Percentiles rank a stretch among this genome's conserved stretches.
Conservation (phyloP, 2,888 invertebrate genomes). For the Drosophila kokeensis region DNA sequence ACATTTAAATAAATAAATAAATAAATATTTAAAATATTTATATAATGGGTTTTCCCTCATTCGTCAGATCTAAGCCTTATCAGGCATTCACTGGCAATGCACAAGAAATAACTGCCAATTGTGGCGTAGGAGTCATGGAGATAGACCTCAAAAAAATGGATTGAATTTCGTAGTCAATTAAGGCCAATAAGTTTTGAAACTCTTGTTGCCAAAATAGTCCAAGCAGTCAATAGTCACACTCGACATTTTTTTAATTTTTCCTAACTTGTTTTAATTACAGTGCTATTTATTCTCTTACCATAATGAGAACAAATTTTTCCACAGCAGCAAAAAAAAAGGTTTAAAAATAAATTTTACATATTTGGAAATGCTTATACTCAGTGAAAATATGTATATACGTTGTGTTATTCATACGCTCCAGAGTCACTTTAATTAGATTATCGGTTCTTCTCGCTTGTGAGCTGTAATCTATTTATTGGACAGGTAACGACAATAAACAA, state of each 20-base stretch:
- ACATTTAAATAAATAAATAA: background rate
- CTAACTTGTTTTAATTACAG: background rate
- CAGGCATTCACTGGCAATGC: background rate
- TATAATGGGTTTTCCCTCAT: background rate
- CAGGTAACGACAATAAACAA: background rate
- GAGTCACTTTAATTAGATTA: background rate
- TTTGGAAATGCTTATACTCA: background rate
- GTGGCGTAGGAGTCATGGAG: background rate
- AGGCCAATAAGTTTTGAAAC: background rate
- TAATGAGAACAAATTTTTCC: background rate
- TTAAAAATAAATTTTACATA: too few relatives aligned
- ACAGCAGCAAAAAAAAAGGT: too few relatives aligned
- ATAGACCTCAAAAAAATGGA: background rate
- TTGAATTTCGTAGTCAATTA: background rate
- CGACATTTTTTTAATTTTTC: background rate
- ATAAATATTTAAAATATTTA: background rate
- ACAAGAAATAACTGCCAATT: background rate
- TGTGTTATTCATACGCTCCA: background rate
- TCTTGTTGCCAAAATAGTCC: background rate
- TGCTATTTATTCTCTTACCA: background rate
- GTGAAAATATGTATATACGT: too few relatives aligned
- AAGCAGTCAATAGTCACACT: background rate
- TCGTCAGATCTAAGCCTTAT: background rate
- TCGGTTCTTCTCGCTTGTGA: background rate
- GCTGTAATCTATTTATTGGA: background rate